Conservation (phyloP, 35 echinoderm and acorn worm genomes). For the Patiria miniata region DNA sequence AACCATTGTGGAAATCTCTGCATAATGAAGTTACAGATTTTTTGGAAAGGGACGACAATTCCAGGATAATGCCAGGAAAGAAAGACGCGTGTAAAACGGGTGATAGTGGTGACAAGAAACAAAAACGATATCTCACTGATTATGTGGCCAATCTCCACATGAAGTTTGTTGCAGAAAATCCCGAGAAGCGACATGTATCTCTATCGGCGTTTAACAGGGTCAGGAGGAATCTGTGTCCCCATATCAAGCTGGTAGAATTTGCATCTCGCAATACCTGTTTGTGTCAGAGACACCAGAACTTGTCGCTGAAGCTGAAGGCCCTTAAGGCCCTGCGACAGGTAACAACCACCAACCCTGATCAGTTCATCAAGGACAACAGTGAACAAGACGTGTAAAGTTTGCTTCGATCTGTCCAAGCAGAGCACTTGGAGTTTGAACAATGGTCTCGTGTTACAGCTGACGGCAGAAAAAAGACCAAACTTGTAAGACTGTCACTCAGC, state of each 20-base stretch:
- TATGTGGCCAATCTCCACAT: conserved; percentile 34
- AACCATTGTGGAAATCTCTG: conserved; percentile 12
- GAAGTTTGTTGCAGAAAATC: conserved; percentile 51
- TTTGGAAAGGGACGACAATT: conserved; percentile 54
- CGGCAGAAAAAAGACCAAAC: conserved; percentile 33
- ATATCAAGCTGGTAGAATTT: conserved; percentile 43
- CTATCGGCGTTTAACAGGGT: conserved; percentile 43
- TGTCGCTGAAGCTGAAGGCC: conserved; percentile 49
- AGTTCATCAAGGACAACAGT: conserved; percentile 37
- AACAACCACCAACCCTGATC: conserved; percentile 35
- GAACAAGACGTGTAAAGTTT: background rate
- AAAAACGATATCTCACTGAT: conserved; percentile 20
- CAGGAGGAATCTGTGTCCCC: conserved; percentile 16
- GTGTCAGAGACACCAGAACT: conserved; percentile 52
- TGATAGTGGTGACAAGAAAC: background rate
- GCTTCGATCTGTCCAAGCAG: background rate
- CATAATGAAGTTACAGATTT: conserved; percentile 49
- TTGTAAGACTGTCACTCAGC: background rate
- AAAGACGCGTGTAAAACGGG: conserved; percentile 39
- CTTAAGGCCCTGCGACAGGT: background rate
- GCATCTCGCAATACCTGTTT: conserved; percentile 22
- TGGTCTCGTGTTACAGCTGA: conserved; percentile 16
- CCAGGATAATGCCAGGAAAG: conserved; percentile 53
- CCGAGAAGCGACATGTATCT: conserved; percentile 24
- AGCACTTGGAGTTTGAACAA: conserved; percentile 1